Conservation (phyloP, 2,888 invertebrate species). For the Ophioninae sp. region DNA sequence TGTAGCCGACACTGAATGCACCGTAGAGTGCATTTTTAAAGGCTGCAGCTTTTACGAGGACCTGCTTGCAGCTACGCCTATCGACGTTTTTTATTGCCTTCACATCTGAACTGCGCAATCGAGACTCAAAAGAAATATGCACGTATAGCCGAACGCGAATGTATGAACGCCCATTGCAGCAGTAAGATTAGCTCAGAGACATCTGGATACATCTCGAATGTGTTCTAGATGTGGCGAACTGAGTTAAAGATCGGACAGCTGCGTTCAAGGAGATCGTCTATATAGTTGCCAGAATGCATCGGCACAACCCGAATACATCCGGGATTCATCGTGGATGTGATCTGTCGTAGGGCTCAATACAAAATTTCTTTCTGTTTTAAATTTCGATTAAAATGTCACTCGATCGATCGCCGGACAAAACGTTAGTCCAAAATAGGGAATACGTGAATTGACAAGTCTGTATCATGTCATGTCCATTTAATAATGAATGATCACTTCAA, state of each 20-base stretch:
- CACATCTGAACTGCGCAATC: constrained; percentile 3
- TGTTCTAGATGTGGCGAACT: too few species aligned
- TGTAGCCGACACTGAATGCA: background rate
- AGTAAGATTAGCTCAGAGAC: constrained; percentile 13
- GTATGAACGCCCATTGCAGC: constrained; percentile 2
- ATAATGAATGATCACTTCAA: too few species aligned
- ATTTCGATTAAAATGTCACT: background rate
- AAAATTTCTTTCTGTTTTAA: background rate
- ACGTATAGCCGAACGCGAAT: constrained; percentile 7
- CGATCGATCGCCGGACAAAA: too few species aligned
- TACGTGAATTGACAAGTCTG: too few species aligned
- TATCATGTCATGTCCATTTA: too few species aligned
- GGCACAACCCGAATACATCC: constrained; percentile 7
- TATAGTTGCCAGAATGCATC: background rate
- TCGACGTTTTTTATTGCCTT: constrained; percentile 7
- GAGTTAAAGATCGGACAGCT: constrained; percentile 1
- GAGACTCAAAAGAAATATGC: background rate
- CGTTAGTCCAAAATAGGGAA: too few species aligned
- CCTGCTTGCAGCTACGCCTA: background rate
- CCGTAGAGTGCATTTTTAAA: background rate
- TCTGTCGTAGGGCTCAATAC: background rate
- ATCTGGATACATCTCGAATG: constrained; percentile 10
- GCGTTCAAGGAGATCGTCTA: constrained; percentile 14
- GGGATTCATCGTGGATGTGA: background rate
- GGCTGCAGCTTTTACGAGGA: background rate